Evolutionary conservation across 2,113 vertebrate genomes (phyloP), one percentile per base, ranked within the genome.

Genomic region (Oreotrochilus melanogaster): DNA sequence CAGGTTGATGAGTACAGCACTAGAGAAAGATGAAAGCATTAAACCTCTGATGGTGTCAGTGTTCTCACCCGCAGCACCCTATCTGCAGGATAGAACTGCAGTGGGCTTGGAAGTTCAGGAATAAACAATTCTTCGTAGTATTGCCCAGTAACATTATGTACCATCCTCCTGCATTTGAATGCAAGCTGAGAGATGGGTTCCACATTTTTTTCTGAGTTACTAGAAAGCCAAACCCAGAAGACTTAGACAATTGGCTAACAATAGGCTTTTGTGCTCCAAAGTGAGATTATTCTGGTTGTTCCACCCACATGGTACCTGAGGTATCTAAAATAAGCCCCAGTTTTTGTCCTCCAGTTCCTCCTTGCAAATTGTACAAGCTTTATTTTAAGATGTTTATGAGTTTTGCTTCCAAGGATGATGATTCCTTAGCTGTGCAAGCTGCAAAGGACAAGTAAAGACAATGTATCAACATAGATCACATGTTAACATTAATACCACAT

Each of bases 181-280:
- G 12, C 37, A 53, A 67, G 7, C 8, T n/a, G 37, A 61, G 33
- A 48, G 11, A 56, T 18, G 10, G 8, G 9, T 10, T 92, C 33
- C 5, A 18, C 0, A 0, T n/a, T n/a, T 35, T 85, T 35, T 64
- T 33, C 47, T 47, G 22, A 51, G 4, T 42, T 65, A 45, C 22
- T 35, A 47, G n/a, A 76, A 92, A 53, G 86, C 17, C 27, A 85
- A 78, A 62, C 17, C 18, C 60, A 57, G 35, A 85, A 6, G n/a
- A 72, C 5, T 67, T 33, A 35, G 11, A 37, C 16, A 2, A 1
- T 3, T 66, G 17, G 12, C 14, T 60, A 56, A 62, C 11, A 75
- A 43, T 0, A 51, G 9, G 9, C 10, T 33, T 45, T 83, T 31
- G 15, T 50, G 42, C 17, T 60, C 15, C 28, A 56, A 25, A 6